phyloP scores from a whole-genome alignment of 2,797 vertebrate species.

The Sciurus vulgaris region DNA sequence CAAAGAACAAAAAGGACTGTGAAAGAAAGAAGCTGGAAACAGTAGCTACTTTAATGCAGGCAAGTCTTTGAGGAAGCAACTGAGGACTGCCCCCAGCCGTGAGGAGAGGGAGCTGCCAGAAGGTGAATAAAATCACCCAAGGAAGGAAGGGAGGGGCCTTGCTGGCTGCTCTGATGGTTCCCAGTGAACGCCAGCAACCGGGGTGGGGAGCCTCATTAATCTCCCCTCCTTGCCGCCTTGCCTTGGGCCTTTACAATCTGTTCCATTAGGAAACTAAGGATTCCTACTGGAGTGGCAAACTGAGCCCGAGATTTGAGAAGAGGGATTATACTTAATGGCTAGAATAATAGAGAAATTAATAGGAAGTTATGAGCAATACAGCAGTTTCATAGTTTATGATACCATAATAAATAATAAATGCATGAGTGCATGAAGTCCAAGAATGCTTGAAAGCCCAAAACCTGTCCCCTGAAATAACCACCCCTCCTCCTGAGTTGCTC shows the following conservation, averaged over 20 bases:
- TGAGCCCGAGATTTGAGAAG: slow-evolving; percentile 1
- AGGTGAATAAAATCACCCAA: not conserved
- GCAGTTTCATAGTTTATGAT: not conserved
- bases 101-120: slow-evolving; percentile 6
- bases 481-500: not conserved
- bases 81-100: slow-evolving; percentile 61
- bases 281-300: slow-evolving; percentile 38
- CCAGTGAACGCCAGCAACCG: not conserved
- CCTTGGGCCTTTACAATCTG: slow-evolving; percentile 28
- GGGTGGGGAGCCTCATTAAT: slow-evolving; percentile 33
- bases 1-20: slow-evolving; percentile 67
- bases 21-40: slow-evolving; percentile 72
- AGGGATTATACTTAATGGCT: not conserved
- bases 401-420: not conserved
- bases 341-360: not conserved
- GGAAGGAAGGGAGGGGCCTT: not conserved
- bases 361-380: not conserved
- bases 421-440: not conserved
- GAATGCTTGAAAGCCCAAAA: not conserved
- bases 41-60: slow-evolving; percentile 72
- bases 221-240: not conserved
- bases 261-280: not conserved
- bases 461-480: not conserved
- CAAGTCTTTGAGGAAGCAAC: slow-evolving; percentile 69
- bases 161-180: not conserved